Percentiles rank a stretch among this genome's conserved stretches.
These are phyloP conservation scores for Lophura nycthemera DNA, from an alignment of 2,113 vertebrate genomes.

Conservation along the genomic window DNA sequence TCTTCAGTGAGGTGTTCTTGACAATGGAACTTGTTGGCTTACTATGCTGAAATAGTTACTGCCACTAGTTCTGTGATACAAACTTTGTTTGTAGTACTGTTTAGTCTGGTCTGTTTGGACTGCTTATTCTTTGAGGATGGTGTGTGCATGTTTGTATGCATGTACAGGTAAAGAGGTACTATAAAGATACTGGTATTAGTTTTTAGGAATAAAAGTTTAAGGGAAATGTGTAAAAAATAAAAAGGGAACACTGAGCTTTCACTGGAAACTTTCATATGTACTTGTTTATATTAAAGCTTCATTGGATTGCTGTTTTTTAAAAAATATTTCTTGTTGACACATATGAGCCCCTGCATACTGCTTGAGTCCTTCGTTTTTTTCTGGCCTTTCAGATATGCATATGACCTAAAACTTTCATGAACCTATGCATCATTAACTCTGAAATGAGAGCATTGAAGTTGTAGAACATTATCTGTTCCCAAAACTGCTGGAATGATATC, in stretches of 20 bases:
- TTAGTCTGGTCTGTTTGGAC: too few species aligned
- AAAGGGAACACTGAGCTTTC: not conserved
- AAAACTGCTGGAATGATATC: not conserved
- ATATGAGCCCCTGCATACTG: not conserved
- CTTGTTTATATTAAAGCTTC: not conserved
- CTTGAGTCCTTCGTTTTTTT: not conserved
- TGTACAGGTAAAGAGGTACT: not conserved
- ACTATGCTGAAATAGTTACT: not conserved
- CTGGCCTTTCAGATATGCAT: not conserved
- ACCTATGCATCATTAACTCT: not conserved
- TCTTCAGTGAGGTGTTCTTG: not conserved
- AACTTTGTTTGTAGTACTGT: not conserved
- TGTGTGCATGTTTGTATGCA: fast-evolving
- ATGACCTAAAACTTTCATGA: not conserved
- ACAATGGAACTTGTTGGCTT: not conserved
- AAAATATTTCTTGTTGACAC: not conserved
- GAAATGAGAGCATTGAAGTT: not conserved
- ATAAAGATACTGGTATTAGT: not conserved
- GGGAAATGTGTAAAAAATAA: not conserved
- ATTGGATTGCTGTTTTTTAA: not conserved
- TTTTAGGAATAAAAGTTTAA: not conserved
- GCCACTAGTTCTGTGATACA: not conserved
- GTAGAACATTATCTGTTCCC: not conserved
- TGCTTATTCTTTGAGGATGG: not conserved
- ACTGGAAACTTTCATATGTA: not conserved